Conservation (phyloP, 2,888 invertebrate species). For the Scelioninae gen. 2 region DNA sequence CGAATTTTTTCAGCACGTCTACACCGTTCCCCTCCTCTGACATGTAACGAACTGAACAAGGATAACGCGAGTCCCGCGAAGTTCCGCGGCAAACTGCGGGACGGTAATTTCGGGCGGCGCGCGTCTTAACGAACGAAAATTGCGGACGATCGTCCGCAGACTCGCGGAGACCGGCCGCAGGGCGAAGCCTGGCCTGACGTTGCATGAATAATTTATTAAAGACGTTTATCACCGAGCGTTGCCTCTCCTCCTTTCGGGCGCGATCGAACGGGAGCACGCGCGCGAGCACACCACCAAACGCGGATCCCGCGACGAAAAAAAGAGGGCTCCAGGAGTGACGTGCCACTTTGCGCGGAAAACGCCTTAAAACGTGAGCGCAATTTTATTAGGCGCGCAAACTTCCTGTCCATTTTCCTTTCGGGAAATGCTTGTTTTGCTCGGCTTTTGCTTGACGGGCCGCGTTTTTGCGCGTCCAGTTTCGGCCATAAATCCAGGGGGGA, state of each 20-base stretch:
- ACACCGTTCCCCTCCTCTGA: too few relatives aligned
- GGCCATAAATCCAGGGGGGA: constrained; percentile 28
- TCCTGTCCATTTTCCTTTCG: constrained; percentile 27
- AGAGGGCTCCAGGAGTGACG: constrained; percentile 43
- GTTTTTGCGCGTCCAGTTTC: constrained; percentile 11
- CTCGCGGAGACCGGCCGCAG: constrained; percentile 45
- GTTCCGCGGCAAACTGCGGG: too few relatives aligned
- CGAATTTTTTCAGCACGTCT: too few relatives aligned
- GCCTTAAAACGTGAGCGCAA: constrained; percentile 58
- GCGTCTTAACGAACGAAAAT: constrained; percentile 52
- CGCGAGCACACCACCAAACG: neutral
- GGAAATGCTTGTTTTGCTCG: constrained; percentile 32
- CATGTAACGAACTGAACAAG: too few relatives aligned
- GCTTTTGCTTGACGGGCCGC: constrained; percentile 7
- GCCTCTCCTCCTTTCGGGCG: constrained; percentile 59
- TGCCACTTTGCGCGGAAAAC: constrained; percentile 54
- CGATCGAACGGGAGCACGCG: constrained; percentile 59
- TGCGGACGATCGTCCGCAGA: constrained; percentile 48
- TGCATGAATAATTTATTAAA: constrained; percentile 66
- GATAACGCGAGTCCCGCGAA: neutral
- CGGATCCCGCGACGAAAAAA: constrained; percentile 37
- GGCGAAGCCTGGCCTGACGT: constrained; percentile 55
- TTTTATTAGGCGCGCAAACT: constrained; percentile 45
- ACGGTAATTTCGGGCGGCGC: constrained; percentile 50
- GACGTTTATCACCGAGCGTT: constrained; percentile 64